A percentile compares a stretch with the other conserved stretches of the same genome.
Evolutionary conservation across 2,888 invertebrate species (phyloP).

Genomic region (Nowickia ferox): DNA sequence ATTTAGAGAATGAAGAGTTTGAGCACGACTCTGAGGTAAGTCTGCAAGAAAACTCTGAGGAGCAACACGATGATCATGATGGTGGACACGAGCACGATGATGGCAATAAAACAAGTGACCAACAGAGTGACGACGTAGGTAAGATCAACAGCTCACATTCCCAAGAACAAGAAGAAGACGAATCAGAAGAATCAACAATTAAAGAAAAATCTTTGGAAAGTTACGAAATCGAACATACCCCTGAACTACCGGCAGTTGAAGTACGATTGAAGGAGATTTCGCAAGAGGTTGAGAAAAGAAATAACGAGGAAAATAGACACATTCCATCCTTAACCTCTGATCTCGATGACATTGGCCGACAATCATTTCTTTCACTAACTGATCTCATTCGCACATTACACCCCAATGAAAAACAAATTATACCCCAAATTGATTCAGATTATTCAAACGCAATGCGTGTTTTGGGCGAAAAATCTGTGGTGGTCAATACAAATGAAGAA

Average conservation of each 20-base stretch:
- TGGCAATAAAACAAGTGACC: slow-evolving; percentile 42
- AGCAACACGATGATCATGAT: slow-evolving; percentile 71
- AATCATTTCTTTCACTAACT: slow-evolving; percentile 82
- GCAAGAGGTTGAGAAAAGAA: slow-evolving; percentile 81
- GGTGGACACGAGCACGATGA: slow-evolving; percentile 68
- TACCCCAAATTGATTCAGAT: slow-evolving; percentile 83
- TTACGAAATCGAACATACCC: slow-evolving; percentile 67
- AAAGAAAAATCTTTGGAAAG: slow-evolving; percentile 63
- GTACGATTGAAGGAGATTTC: slow-evolving; percentile 82
- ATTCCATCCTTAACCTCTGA: slow-evolving; percentile 67
- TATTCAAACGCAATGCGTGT: slow-evolving; percentile 83
- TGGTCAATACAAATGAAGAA: slow-evolving; percentile 63
- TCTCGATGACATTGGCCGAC: slow-evolving; percentile 80
- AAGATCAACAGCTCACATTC: slow-evolving; percentile 40
- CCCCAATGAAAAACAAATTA: slow-evolving; percentile 82
- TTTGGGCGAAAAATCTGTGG: slow-evolving; percentile 78
- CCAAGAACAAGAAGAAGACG: slow-evolving; percentile 62
- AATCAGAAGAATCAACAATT: slow-evolving; percentile 56
- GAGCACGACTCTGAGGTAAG: slow-evolving; percentile 62
- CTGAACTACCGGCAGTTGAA: slow-evolving; percentile 81
- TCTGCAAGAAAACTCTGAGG: slow-evolving; percentile 65
- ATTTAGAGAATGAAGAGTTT: slow-evolving; percentile 65
- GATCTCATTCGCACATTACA: slow-evolving; percentile 82
- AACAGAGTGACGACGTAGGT: slow-evolving; percentile 33
- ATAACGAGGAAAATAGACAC: slow-evolving; percentile 74